Percentiles rank a stretch among this genome's conserved stretches.
Evolutionary conservation across 1,140 invertebrate species (phyloP).

Genomic region (Drosophila hydei): DNA sequence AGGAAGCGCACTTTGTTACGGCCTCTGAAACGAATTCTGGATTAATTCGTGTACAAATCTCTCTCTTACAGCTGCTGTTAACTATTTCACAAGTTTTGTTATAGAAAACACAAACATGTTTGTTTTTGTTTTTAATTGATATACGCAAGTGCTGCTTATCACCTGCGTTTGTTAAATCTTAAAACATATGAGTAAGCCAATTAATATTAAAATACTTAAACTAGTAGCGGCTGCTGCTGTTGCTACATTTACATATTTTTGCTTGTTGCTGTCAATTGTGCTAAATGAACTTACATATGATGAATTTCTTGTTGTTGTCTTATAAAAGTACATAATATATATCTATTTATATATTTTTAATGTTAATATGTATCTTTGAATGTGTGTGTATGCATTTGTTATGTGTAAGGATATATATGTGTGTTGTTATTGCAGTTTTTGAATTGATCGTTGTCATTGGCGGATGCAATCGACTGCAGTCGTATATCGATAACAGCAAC

Average conservation of each 20-base stretch:
- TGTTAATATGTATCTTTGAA: too few relatives aligned
- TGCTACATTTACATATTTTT: conserved; percentile 9
- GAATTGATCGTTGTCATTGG: conserved; percentile 3
- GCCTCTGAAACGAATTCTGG: conserved; percentile 33
- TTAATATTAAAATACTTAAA: conserved; percentile 29
- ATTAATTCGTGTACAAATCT: conserved; percentile 21
- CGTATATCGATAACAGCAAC: conserved; percentile 17
- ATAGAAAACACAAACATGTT: conserved; percentile 8
- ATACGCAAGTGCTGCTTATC: conserved; percentile 8
- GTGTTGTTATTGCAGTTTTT: conserved; percentile 6
- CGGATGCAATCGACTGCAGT: conserved; percentile 15
- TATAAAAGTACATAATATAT: conserved; percentile 34
- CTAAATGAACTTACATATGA: conserved; percentile 62
- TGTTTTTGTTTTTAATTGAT: neutral
- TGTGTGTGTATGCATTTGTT: neutral
- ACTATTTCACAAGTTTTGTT: conserved; percentile 67
- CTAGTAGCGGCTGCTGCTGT: neutral
- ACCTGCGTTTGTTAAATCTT: conserved; percentile 17
- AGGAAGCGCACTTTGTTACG: conserved; percentile 72
- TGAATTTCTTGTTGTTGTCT: conserved; percentile 43
- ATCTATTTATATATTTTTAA: neutral
- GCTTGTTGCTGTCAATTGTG: conserved; percentile 51
- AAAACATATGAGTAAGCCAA: conserved; percentile 46
- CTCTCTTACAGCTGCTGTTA: conserved; percentile 55
- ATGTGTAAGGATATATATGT: conserved; percentile 2